Evolutionary conservation across 2,113 vertebrate genomes (phyloP).

Genomic region (Centropus unirufus): DNA sequence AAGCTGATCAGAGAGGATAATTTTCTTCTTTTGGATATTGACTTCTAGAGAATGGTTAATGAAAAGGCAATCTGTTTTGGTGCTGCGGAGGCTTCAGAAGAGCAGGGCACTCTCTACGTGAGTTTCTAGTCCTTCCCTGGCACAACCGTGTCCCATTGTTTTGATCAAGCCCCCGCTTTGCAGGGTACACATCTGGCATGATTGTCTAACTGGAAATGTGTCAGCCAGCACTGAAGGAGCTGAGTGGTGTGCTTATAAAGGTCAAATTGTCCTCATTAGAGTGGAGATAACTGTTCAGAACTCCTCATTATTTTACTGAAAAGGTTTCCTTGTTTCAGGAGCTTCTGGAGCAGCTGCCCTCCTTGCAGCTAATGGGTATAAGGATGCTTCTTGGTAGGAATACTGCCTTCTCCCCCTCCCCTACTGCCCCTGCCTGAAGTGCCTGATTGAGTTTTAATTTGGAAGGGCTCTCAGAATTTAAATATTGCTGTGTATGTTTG

Average conservation of each 20-base stretch:
- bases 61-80: neutral
- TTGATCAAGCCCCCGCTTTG: neutral
- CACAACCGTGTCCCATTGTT: neutral
- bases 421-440: neutral
- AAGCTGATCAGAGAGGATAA: neutral
- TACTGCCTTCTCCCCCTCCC: neutral
- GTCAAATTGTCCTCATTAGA: neutral
- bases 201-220: neutral
- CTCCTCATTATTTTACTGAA: neutral
- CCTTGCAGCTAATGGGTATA: neutral
- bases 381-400: neutral
- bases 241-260: neutral
- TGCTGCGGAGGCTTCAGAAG: neutral
- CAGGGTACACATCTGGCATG: neutral
- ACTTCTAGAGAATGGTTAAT: neutral
- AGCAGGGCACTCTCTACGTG: rapidly evolving
- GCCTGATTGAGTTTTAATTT: neutral
- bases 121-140: neutral
- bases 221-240: neutral
- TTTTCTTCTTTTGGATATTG: neutral
- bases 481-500: neutral
- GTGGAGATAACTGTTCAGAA: neutral
- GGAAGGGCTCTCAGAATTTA: neutral
- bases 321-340: neutral
- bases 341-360: neutral